These are phyloP conservation scores for Chesias legatella DNA, from an alignment of 2,888 invertebrate genomes.

Conservation along the genomic window DNA sequence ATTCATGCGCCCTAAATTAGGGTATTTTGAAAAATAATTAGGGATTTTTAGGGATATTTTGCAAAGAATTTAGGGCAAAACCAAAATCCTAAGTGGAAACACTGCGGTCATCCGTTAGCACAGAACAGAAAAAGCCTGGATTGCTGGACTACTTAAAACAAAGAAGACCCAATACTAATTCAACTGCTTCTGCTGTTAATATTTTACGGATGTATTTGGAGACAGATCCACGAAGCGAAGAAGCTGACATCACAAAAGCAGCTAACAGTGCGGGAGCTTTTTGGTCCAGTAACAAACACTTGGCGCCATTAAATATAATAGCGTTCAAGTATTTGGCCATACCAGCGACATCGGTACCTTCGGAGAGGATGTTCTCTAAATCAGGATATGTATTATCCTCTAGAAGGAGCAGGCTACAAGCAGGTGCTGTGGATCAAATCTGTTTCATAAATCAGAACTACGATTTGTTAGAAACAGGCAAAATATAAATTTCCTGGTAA, in stretches of 20 bases:
- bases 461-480: slow-evolving; percentile 3
- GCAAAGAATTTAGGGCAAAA: no score
- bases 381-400: slow-evolving; percentile 15
- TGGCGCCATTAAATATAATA: slow-evolving; percentile 8
- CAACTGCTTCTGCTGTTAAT: slow-evolving; percentile 14
- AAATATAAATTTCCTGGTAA: no score
- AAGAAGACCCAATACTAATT: slow-evolving; percentile 13
- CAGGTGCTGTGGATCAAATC: slow-evolving; percentile 11
- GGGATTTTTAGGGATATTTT: no score
- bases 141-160: slow-evolving; percentile 12
- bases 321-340: slow-evolving; percentile 12
- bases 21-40: no score
- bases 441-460: slow-evolving; percentile 12
- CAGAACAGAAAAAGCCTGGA: slow-evolving; percentile 15
- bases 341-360: slow-evolving; percentile 21
- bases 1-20: no score
- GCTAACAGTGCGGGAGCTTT: slow-evolving; percentile 10
- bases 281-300: slow-evolving; percentile 9
- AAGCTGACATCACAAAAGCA: slow-evolving; percentile 1
- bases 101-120: no score
- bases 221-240: neutral
- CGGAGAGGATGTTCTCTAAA: slow-evolving; percentile 19
- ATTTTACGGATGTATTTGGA: slow-evolving; percentile 9
- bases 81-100: no score
- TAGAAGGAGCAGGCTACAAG: slow-evolving; percentile 8